Evolutionary conservation across 2,113 vertebrate species (phyloP).

Genomic region (Nesoenas mayeri): DNA sequence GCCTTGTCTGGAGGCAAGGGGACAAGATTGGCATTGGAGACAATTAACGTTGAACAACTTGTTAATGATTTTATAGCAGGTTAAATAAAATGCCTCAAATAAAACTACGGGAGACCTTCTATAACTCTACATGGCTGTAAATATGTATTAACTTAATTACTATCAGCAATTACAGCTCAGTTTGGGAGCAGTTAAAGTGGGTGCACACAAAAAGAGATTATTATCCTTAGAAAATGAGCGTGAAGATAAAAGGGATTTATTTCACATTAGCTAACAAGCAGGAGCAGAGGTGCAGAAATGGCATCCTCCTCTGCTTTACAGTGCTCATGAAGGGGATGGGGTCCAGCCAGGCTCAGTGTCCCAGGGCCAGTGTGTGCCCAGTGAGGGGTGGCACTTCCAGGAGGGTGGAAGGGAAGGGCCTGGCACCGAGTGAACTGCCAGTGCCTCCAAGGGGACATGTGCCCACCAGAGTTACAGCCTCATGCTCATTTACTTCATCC

Average conservation of each 20-base stretch:
- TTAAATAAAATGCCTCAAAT: slow-evolving; percentile 83
- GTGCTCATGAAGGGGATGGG: slow-evolving; percentile 60
- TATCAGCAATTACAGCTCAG: slow-evolving; percentile 81
- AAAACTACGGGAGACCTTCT: slow-evolving; percentile 89
- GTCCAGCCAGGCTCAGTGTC: slow-evolving; percentile 76
- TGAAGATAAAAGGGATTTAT: slow-evolving; percentile 83
- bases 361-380: slow-evolving; percentile 63
- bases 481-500: not conserved
- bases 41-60: slow-evolving; percentile 81
- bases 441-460: not conserved
- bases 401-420: slow-evolving; percentile 69
- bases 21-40: slow-evolving; percentile 66
- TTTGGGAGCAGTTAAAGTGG: slow-evolving; percentile 84
- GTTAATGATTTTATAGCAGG: slow-evolving; percentile 90
- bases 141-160: slow-evolving; percentile 96
- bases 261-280: slow-evolving; percentile 90
- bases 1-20: slow-evolving; percentile 35
- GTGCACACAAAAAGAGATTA: slow-evolving; percentile 77
- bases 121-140: slow-evolving; percentile 87
- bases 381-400: slow-evolving; percentile 73
- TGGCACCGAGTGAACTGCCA: slow-evolving; percentile 59
- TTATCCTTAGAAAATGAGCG: slow-evolving; percentile 81
- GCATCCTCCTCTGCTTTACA: slow-evolving; percentile 70
- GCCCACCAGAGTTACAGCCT: not conserved
- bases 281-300: slow-evolving; percentile 84